Conservation (phyloP, 2,113 vertebrate genomes). For the Acrocephalus kingi region DNA sequence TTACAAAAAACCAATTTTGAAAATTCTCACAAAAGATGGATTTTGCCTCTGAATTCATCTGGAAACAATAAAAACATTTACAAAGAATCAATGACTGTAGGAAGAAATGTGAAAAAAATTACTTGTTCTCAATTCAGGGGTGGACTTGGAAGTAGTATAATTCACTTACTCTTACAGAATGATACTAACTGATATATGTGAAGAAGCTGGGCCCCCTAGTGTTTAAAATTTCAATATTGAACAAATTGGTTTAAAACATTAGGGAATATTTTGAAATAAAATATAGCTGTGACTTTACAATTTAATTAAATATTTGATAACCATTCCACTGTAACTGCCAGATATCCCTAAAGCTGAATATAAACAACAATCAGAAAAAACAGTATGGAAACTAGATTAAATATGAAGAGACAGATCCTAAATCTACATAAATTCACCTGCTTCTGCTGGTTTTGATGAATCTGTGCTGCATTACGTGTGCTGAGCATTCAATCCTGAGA, state of each 20-base stretch:
- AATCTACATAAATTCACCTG: neutral
- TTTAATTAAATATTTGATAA: constrained; percentile 8
- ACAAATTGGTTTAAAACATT: neutral
- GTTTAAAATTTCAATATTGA: neutral
- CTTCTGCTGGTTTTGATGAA: neutral
- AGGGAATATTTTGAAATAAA: neutral
- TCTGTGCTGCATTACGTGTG: neutral
- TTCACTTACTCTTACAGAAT: neutral
- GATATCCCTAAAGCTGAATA: neutral
- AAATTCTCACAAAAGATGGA: neutral
- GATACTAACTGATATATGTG: neutral
- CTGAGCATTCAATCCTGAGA: neutral
- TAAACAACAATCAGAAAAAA: neutral
- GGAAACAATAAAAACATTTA: neutral
- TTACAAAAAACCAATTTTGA: neutral
- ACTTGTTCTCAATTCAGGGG: neutral
- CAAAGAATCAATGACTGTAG: neutral
- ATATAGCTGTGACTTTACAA: neutral
- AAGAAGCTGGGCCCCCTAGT: neutral
- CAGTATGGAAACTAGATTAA: neutral
- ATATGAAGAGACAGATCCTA: neutral
- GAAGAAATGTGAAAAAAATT: neutral
- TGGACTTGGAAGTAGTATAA: neutral
- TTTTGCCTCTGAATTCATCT: neutral
- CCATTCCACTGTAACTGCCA: neutral